Percentiles rank a stretch among this genome's conserved stretches.
Evolutionary conservation across 2,888 invertebrate genomes (phyloP).

Genomic region (Macrostomum cliftonense): DNA sequence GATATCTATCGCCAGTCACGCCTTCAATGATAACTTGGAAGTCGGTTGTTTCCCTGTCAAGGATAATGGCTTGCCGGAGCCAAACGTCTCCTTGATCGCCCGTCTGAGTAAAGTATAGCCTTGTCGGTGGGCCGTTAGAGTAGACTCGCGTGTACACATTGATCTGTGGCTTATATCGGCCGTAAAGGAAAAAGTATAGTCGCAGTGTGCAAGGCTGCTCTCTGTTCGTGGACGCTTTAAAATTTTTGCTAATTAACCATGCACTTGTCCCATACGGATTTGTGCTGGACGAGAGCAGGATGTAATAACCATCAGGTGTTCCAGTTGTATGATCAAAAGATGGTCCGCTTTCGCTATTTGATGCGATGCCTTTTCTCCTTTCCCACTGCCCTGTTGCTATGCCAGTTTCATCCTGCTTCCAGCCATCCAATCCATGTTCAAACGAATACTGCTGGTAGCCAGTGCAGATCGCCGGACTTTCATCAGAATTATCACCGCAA

Average conservation of each 20-base stretch:
- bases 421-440: constrained; percentile 18
- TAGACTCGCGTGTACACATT: constrained; percentile 15
- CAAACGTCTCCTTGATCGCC: constrained; percentile 25
- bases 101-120: background rate
- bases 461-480: constrained; percentile 13
- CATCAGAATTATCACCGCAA: constrained; percentile 14
- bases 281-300: constrained; percentile 12
- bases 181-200: constrained; percentile 29
- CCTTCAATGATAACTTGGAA: constrained; percentile 25
- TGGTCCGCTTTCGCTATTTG: constrained; percentile 23
- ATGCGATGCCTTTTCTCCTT: constrained; percentile 17
- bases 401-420: constrained; percentile 16
- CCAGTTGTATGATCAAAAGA: constrained; percentile 26
- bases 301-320: constrained; percentile 16
- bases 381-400: constrained; percentile 28
- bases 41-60: constrained; percentile 10
- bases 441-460: constrained; percentile 19
- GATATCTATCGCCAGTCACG: constrained; percentile 21
- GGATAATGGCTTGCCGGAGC: constrained; percentile 13
- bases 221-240: background rate
- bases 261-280: constrained; percentile 5
- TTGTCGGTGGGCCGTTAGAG: constrained; percentile 6
- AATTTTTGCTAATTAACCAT: constrained; percentile 6
- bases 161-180: constrained; percentile 19
- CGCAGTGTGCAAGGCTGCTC: constrained; percentile 27